Conservation (phyloP, 2,113 vertebrate genomes). For the Notothenia rossii region DNA sequence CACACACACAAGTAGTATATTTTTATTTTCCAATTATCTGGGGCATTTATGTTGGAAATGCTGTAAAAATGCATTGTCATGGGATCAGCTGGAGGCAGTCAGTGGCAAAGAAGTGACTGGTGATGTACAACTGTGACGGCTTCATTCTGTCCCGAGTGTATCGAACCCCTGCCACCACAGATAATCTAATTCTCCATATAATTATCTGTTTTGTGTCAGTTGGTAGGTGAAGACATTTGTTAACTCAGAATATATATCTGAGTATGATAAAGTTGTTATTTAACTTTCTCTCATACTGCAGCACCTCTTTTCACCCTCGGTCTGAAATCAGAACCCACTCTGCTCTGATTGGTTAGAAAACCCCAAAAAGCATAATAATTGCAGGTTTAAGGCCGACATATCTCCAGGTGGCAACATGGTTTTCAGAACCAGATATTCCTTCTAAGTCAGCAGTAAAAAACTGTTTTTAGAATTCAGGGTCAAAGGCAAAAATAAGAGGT, state of each 20-base stretch:
- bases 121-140: neutral
- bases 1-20: neutral
- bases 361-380: too few relatives aligned
- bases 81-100: neutral
- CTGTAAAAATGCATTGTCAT: constrained; percentile 10
- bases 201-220: constrained; percentile 38
- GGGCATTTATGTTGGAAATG: neutral
- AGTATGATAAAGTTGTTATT: constrained; percentile 28
- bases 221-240: constrained; percentile 29
- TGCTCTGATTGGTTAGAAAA: too few relatives aligned
- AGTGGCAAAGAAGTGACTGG: constrained; percentile 10
- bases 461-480: too few relatives aligned
- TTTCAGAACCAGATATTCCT: neutral
- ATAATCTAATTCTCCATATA: constrained; percentile 45
- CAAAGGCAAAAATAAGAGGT: too few relatives aligned
- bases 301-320: too few relatives aligned
- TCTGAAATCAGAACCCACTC: too few relatives aligned
- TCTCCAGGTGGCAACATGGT: too few relatives aligned
- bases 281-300: neutral
- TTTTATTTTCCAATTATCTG: neutral
- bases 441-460: too few relatives aligned
- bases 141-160: constrained; percentile 30
- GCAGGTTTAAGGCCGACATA: too few relatives aligned
- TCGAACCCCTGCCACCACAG: constrained; percentile 31
- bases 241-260: constrained; percentile 24